phyloP scores from a whole-genome alignment of 2,113 vertebrate species.

The Fukomys damarensis region DNA sequence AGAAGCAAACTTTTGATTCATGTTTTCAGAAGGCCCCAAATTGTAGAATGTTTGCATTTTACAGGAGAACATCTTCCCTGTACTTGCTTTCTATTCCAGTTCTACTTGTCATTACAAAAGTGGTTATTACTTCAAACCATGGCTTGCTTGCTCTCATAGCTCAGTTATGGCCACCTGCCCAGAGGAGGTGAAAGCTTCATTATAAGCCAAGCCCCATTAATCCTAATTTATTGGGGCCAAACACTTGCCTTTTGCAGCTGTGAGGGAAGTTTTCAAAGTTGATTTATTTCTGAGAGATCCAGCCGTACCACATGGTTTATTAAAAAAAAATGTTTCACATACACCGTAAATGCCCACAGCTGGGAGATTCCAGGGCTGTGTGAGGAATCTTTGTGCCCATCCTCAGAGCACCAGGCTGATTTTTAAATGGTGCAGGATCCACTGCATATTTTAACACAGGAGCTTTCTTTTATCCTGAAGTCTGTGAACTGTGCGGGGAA shows the following conservation, averaged over 20 bases:
- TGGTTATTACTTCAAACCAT: not conserved
- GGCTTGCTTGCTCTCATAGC: not conserved
- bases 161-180: conserved; percentile 33
- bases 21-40: not conserved
- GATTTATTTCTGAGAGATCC: conserved; percentile 72
- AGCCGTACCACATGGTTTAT: conserved; percentile 23
- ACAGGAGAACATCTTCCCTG: not conserved
- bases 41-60: conserved; percentile 24
- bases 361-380: not conserved
- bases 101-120: not conserved
- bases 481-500: not conserved
- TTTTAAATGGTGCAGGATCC: not conserved
- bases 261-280: conserved; percentile 81
- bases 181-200: conserved; percentile 41
- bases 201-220: not conserved
- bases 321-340: conserved; percentile 44
- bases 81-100: not conserved
- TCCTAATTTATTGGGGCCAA: conserved; percentile 62
- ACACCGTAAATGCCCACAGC: conserved; percentile 30
- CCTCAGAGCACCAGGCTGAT: not conserved
- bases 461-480: not conserved
- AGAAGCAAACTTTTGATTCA: not conserved
- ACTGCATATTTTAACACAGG: not conserved
- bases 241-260: conserved; percentile 82
- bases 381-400: not conserved